Evolutionary conservation across 35 echinoderm and acorn worm species (phyloP).

Genomic region (Strongylocentrotus purpuratus): DNA sequence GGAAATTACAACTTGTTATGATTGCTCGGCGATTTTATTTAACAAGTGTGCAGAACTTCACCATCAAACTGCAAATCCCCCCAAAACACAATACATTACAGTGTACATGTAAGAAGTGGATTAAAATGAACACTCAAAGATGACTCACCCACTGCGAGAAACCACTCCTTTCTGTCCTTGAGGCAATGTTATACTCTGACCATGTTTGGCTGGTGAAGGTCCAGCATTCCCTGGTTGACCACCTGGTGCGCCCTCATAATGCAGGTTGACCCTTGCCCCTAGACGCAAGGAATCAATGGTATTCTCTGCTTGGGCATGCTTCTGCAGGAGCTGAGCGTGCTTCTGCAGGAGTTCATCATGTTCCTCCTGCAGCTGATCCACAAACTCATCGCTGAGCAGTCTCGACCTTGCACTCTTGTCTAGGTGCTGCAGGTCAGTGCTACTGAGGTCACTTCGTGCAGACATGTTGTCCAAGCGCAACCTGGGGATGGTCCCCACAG

Average conservation of each 20-base stretch:
- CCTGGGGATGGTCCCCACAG: not conserved
- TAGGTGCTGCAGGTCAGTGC: not conserved
- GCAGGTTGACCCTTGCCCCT: constrained; percentile 88
- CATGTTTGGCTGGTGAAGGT: constrained; percentile 59
- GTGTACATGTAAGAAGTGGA: too few species aligned
- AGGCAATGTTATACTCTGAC: constrained; percentile 56
- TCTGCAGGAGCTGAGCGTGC: constrained; percentile 88
- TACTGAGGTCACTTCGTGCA: not conserved
- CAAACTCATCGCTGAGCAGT: constrained; percentile 72
- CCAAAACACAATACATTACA: too few species aligned
- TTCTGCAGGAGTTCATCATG: constrained; percentile 88
- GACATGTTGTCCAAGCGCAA: constrained; percentile 27
- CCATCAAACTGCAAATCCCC: too few species aligned
- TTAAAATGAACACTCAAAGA: not conserved
- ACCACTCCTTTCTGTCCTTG: constrained; percentile 59
- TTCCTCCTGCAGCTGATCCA: constrained; percentile 80
- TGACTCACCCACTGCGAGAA: not conserved
- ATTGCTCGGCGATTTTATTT: too few species aligned
- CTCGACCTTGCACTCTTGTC: constrained; percentile 46
- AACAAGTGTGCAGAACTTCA: too few species aligned
- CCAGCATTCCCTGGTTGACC: constrained; percentile 49
- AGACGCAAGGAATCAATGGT: constrained; percentile 91
- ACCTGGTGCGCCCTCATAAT: constrained; percentile 60
- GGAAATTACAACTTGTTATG: too few species aligned
- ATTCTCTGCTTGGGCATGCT: constrained; percentile 94